phyloP scores from a whole-genome alignment of 2,797 vertebrate genomes.

The Labeo calbasu region DNA sequence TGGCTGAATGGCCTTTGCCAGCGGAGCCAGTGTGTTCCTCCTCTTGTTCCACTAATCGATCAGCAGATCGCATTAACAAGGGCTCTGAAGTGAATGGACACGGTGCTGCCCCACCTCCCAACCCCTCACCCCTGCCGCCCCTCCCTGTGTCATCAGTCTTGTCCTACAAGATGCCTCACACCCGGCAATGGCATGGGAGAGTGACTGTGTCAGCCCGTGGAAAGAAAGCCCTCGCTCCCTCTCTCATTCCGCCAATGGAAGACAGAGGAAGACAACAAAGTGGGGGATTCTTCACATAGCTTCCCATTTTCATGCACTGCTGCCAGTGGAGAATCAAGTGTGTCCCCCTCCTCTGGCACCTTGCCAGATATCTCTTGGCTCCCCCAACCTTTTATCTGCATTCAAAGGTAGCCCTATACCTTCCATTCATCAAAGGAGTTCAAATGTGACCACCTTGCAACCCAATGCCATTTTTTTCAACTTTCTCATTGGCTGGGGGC shows the following conservation, averaged over 20 bases:
- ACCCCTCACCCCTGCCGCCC: slow-evolving; percentile 56
- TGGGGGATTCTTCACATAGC: slow-evolving; percentile 85
- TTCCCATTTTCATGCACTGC: slow-evolving; percentile 84
- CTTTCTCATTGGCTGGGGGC: slow-evolving; percentile 60
- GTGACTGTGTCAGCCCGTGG: slow-evolving; percentile 72
- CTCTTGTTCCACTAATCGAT: slow-evolving; percentile 83
- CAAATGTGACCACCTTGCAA: slow-evolving; percentile 81
- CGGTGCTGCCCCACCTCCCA: slow-evolving; percentile 63
- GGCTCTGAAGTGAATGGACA: slow-evolving; percentile 72
- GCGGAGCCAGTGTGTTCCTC: slow-evolving; percentile 64
- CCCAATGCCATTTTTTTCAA: slow-evolving; percentile 74
- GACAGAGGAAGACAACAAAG: slow-evolving; percentile 67
- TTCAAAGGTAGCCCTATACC: slow-evolving; percentile 79
- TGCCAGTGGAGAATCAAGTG: slow-evolving; percentile 76
- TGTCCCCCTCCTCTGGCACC: slow-evolving; percentile 69
- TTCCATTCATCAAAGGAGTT: slow-evolving; percentile 71
- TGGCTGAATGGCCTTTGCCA: slow-evolving; percentile 56
- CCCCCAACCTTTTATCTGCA: slow-evolving; percentile 75
- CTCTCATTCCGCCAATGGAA: slow-evolving; percentile 60
- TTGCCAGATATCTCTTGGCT: slow-evolving; percentile 75
- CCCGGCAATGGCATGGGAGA: slow-evolving; percentile 84
- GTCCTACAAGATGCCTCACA: slow-evolving; percentile 83
- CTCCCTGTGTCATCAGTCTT: slow-evolving; percentile 84
- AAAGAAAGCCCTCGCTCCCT: slow-evolving; percentile 63
- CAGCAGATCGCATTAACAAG: slow-evolving; percentile 81